Base-by-base conservation (phyloP, 1,140 invertebrate genomes). In the Pissodes strobi region DNA sequence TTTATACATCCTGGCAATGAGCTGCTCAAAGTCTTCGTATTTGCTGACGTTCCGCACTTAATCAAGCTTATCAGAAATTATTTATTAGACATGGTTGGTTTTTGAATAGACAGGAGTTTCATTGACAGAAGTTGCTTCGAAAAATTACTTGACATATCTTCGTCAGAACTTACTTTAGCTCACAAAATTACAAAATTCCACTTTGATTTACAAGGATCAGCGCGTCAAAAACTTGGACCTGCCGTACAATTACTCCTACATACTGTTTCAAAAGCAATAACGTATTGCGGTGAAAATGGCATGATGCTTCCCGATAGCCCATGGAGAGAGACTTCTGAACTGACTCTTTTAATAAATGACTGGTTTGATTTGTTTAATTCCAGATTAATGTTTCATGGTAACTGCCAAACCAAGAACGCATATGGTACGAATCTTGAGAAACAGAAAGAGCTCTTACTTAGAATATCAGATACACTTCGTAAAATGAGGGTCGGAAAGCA, bases 301-400 rank as follows among this genome's bases (percentile, higher is more conserved):
- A 12, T 10, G 12, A 60, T 60, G 18, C 49, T 60, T 21, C 10
- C 2, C 12, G 46, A 37, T 52, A 61, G 41, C 38, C 49, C 37
- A 17, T 61, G 43, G 56, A n/a, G 2, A n/a, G 37, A 52, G n/a
- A 51, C 25, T 34, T 66, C 57, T n/a, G 22, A 66, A 8, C 62
- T 66, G 8, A 15, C 53, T 10, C 55, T 37, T 25, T 9, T 18
- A 45, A 21, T 56, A 17, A 57, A 23, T 57, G 59, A 55, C 25
- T 67, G 51, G 60, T 55, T 63, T 39, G 60, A 49, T 39, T 21
- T 57, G 17, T 67, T 67, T 48, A 64, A 55, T 37, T 38, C 13
- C n/a, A n/a, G n/a, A n/a, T n/a, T n/a, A n/a, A n/a, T n/a, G n/a
- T n/a, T n/a, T n/a, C n/a, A n/a, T n/a, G n/a, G n/a, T n/a, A n/a